Evolutionary conservation across 2,888 invertebrate genomes (phyloP), one percentile per base, ranked within the genome.

Genomic region (Busseola fusca): DNA sequence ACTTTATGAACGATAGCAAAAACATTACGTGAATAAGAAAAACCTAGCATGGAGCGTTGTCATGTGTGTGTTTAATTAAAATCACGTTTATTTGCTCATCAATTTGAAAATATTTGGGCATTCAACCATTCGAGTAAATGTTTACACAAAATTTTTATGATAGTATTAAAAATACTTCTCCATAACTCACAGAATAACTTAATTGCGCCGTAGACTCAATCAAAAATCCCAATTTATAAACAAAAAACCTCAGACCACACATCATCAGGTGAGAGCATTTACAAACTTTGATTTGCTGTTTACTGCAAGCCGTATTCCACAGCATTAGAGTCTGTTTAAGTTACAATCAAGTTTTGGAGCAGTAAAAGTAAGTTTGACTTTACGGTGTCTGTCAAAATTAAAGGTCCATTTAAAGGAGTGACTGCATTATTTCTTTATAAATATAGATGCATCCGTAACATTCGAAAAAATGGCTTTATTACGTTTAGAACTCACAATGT

Each of bases 371-470:
- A 52, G 45, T 63, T 76, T 50, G 73, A 48, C 62, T 69, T 65
- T 54, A 84, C 74, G 74, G 87, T 87, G 87, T 87, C 84, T 85
- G 87, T 89, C 87, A 87, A 87, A 89, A 89, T 90, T 90, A 88
- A 85, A 85, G 85, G 72, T 78, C 81, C 85, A 89, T 91, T 89
- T 86, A 84, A 80, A 78, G 84, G 85, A 90, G 90, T 91, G 91
- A 91, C 89, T 88, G 88, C 88, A 87, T 89, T 87, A 84, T 84
- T 85, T 86, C 82, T 87, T 87, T 88, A 84, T 80, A 84, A 84
- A 82, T 84, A 63, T 62, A 76, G 69, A 74, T 63, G 82, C 70
- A 72, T 75, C 70, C 65, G 72, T 57, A 66, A 74, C 59, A 57
- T 64, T 65, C 0, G 50, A 77, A 69, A 67, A 83, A 74, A 81